Evolutionary conservation across 2,888 invertebrate genomes (phyloP), one percentile per base, ranked within the genome.

Genomic region (Microctonus hyperodae): DNA sequence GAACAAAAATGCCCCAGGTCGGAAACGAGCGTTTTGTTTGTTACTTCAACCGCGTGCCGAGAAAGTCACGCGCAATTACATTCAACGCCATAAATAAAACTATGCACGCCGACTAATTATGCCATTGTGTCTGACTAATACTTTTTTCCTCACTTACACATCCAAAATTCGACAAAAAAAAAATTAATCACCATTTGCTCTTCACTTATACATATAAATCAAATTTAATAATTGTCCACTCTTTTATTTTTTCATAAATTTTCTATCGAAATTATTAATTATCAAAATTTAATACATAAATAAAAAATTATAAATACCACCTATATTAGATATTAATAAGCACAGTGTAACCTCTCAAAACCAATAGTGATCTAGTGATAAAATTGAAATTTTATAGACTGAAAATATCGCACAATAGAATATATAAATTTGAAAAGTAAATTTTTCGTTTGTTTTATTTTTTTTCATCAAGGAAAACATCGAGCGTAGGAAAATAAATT

Each of bases 31-130:
- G 63, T 69, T 72, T 69, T 70, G 69, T 69, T 67, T 65, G 62
- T 62, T 66, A 33, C 58, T 35, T 50, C 66, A 37, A 59, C 66
- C 64, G 37, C 61, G 44, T 66, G 56, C 55, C 65, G 64, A 53
- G 64, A 69, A 57, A 66, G 70, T 69, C 68, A 70, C 70, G 63
- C 68, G 67, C 57, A 68, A 70, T 69, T 69, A 70, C 66, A 56
- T 55, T 44, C 56, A 35, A 66, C 66, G 48, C 56, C 48, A 60
- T 31, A n/a, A 37, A 13, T 44, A 51, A 25, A 23, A 31, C 28
- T 28, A 31, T 23, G 61, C 48, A 40, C 67, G 65, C 56, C 4
- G n/a, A 11, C 53, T 63, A 59, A 66, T 63, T 62, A 64, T 48
- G 23, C 51, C 55, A 25, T 48, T 61, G 40, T 7, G 23, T 59